Percentiles rank a stretch among this genome's conserved stretches.
These are phyloP conservation scores for Eubasilissa splendida DNA, from an alignment of 2,888 invertebrate species.

Conservation along the genomic window DNA sequence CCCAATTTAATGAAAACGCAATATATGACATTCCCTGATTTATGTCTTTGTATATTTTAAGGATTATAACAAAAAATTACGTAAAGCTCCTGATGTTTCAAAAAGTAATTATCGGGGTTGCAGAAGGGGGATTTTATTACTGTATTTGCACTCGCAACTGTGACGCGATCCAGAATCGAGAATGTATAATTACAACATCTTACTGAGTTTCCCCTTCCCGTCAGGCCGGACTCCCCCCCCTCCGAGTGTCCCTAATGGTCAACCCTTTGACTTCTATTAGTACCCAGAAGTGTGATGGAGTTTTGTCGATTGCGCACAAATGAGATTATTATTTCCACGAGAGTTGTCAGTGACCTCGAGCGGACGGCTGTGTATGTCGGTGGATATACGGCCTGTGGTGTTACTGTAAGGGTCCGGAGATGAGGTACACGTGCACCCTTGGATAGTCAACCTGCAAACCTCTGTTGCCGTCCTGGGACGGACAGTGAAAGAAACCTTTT, in stretches of 20 bases:
- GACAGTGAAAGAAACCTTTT: conserved; percentile 29
- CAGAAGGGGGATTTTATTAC: conserved; percentile 9
- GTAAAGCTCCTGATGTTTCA: not conserved
- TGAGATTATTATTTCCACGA: conserved; percentile 56
- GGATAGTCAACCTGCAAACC: conserved; percentile 3
- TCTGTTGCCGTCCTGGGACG: conserved; percentile 9
- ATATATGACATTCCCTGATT: too few relatives aligned
- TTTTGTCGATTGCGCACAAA: conserved; percentile 57
- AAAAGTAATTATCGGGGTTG: conserved; percentile 21
- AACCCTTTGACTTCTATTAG: conserved; percentile 57
- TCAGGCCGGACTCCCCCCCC: conserved; percentile 27
- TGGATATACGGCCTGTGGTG: conserved; percentile 31
- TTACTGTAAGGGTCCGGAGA: conserved; percentile 30
- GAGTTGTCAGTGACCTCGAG: conserved; percentile 40
- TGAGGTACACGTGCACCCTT: conserved; percentile 20
- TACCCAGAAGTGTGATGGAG: conserved; percentile 53
- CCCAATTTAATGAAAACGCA: not conserved
- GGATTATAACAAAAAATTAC: not conserved
- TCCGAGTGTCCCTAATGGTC: conserved; percentile 47
- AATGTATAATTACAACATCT: conserved; percentile 55
- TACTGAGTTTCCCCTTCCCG: conserved; percentile 27
- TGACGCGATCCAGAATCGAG: conserved; percentile 49
- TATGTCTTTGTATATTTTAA: too few relatives aligned
- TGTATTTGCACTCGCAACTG: conserved; percentile 38
- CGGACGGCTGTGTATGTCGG: conserved; percentile 32